Evolutionary conservation across 2,113 vertebrate species (phyloP).

Genomic region (Chamaea fasciata): DNA sequence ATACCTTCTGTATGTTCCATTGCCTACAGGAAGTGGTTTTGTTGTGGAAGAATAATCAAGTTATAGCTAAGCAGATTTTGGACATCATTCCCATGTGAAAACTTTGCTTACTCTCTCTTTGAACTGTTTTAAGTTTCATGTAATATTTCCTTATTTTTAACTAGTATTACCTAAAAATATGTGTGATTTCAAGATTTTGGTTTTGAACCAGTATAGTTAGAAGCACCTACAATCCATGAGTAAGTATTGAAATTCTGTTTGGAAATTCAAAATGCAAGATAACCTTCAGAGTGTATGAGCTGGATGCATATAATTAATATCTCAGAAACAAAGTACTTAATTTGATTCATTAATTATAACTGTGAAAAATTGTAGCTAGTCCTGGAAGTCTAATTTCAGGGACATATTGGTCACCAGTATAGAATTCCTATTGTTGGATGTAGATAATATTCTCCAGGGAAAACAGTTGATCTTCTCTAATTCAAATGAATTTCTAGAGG

Average conservation of each 20-base stretch:
- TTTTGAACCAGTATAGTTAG: background rate
- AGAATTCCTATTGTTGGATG: background rate
- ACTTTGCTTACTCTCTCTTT: background rate
- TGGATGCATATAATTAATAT: background rate
- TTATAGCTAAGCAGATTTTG: background rate
- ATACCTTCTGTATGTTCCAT: background rate
- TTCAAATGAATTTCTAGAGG: background rate
- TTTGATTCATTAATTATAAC: conserved; percentile 27
- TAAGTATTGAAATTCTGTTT: background rate
- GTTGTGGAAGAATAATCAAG: background rate
- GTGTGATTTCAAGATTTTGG: background rate
- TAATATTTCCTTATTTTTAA: background rate
- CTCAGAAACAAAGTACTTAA: background rate
- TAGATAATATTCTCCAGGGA: background rate
- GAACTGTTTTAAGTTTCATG: background rate
- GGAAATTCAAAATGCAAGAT: background rate
- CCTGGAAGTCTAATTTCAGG: background rate
- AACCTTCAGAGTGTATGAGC: background rate
- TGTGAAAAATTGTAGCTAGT: background rate
- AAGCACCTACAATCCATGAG: background rate
- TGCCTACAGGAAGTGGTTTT: background rate
- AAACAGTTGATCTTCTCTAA: background rate
- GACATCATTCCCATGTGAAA: background rate
- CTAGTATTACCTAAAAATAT: background rate
- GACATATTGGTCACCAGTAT: background rate